These are phyloP conservation scores for Podiceps cristatus DNA, from an alignment of 2,113 vertebrate species.

Conservation along the genomic window DNA sequence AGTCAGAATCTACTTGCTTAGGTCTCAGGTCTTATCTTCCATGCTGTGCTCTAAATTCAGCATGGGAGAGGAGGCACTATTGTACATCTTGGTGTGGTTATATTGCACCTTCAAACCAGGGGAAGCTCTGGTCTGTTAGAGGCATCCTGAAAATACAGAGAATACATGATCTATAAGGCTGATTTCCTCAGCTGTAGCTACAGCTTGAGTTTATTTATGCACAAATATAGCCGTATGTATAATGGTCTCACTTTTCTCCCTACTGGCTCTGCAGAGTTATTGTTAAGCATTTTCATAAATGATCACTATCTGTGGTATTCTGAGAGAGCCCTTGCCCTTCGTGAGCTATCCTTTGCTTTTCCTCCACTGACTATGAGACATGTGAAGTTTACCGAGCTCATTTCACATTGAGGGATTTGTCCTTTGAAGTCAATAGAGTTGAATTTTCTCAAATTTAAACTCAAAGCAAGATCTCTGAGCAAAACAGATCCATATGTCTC, in stretches of 20 bases:
- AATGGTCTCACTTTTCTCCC: not conserved
- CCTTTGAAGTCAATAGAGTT: not conserved
- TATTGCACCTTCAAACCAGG: not conserved
- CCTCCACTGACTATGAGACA: not conserved
- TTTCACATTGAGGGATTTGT: not conserved
- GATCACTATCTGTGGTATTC: not conserved
- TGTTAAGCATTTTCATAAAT: not conserved
- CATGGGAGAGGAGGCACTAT: not conserved
- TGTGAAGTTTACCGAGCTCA: not conserved
- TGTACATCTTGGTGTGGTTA: not conserved
- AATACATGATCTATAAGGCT: not conserved
- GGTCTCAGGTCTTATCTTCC: not conserved
- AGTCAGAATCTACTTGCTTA: not conserved
- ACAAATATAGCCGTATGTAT: not conserved
- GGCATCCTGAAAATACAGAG: not conserved
- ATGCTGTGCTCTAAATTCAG: not conserved
- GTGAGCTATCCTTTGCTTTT: not conserved
- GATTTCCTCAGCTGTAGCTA: not conserved
- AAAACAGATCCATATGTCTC: not conserved
- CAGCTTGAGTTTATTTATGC: not conserved
- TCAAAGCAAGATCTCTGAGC: not conserved
- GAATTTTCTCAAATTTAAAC: not conserved
- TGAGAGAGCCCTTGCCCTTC: not conserved
- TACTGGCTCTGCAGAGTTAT: not conserved
- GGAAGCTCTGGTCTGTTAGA: not conserved